A percentile compares a stretch with the other conserved stretches of the same genome.
phyloP scores from a whole-genome alignment of 2,797 vertebrate genomes.

The Arctocebus calabarensis region DNA sequence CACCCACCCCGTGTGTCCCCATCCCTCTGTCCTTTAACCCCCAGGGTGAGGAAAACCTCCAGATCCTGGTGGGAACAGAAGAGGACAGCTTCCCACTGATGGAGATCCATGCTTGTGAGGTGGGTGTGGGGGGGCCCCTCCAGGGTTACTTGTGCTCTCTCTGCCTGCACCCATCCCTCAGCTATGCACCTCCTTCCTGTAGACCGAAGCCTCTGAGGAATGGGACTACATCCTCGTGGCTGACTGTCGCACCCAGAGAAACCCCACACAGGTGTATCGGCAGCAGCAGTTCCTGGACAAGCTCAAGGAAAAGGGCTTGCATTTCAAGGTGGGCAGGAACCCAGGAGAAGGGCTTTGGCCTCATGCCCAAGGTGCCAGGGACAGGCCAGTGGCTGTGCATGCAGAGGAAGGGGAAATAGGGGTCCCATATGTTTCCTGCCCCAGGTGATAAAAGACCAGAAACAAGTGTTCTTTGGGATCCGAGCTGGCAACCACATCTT shows the following conservation, averaged over 20 bases:
- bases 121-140: neutral
- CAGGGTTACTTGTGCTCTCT: accelerated
- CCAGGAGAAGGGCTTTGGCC: neutral
- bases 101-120: neutral
- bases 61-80: neutral
- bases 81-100: slow-evolving; percentile 37
- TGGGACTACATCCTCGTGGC: slow-evolving; percentile 95
- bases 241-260: slow-evolving; percentile 71
- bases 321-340: slow-evolving; percentile 88
- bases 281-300: slow-evolving; percentile 89
- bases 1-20: too few relatives aligned
- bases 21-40: neutral
- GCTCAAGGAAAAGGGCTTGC: slow-evolving; percentile 90
- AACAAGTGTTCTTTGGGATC: slow-evolving; percentile 92
- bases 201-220: neutral
- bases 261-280: slow-evolving; percentile 79
- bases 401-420: too few relatives aligned
- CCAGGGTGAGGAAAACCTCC: slow-evolving; percentile 47
- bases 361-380: neutral
- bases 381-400: neutral
- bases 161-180: accelerated
- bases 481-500: slow-evolving; percentile 90
- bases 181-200: neutral
- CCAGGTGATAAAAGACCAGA: slow-evolving; percentile 83
- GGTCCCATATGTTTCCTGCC: neutral